Base-by-base conservation (phyloP, 1,140 invertebrate species). In the Pomphorhynchus laevis region DNA sequence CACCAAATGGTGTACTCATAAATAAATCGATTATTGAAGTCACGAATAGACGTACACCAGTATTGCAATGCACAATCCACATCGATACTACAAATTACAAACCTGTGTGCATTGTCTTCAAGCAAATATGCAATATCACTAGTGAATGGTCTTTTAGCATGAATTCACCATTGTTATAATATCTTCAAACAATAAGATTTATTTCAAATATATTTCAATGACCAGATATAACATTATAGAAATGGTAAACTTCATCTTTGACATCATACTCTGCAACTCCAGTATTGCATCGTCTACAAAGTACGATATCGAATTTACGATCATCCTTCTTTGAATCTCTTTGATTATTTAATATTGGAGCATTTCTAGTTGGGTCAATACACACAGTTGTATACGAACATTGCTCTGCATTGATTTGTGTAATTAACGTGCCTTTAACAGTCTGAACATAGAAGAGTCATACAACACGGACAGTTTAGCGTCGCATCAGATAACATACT, bases 301-400 rank as follows among this genome's bases (percentile, higher is more conserved):
- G 53, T 1, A 68, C 66, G 6, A 49, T 41, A 20, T 66, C 62
- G 21, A 20, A 29, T 17, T 20, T 16, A 3, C 45, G 44, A 17
- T 42, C 36, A 8, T 20, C 29, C 11, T 47, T 53, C 33, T 47
- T 47, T 34, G 23, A 12, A 14, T 23, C 25, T 32, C 12, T 42
- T 34, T 34, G 34, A n/a, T n/a, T n/a, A 24, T 17, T 45, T 18
- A 49, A 43, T 34, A 52, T 62, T 18, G 51, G 43, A 38, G 50
- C 47, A 54, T 50, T 43, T 52, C 44, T 5, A 67, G 48, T 11
- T 49, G 46, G 49, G 40, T 65, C 56, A 1, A 66, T 53, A 17
- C n/a, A 35, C 45, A 52, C 67, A 68, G 47, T 68, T 67, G 45
- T 53, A 56, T 0, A 67, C 66, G 57, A 68, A 68, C 67, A 68